These are phyloP conservation scores for Pterostichus niger DNA, from an alignment of 2,888 invertebrate species.

Conservation along the genomic window DNA sequence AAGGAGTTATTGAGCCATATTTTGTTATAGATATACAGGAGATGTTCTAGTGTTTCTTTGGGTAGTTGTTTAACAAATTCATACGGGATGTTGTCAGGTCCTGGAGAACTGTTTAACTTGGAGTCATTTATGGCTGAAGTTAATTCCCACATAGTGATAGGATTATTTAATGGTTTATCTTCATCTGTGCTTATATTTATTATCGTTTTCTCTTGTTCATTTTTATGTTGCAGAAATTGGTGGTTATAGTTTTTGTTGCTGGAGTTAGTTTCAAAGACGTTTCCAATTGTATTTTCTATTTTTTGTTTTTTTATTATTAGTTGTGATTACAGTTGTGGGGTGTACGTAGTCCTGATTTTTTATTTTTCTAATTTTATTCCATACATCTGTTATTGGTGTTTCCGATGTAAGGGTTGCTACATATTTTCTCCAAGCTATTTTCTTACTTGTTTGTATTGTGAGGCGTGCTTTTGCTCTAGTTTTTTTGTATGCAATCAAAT, in stretches of 20 bases:
- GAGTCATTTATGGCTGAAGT: neutral
- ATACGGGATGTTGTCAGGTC: too few relatives aligned
- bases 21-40: neutral
- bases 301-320: neutral
- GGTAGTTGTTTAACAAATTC: constrained; percentile 22
- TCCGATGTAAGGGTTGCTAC: neutral
- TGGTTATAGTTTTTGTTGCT: neutral
- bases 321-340: neutral
- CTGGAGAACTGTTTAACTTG: neutral
- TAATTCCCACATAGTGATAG: constrained; percentile 11
- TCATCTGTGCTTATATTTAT: constrained; percentile 8
- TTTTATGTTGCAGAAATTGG: neutral
- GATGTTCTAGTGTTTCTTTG: neutral
- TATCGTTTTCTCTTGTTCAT: neutral
- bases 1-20: neutral
- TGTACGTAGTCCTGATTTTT: neutral
- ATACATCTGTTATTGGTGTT: constrained; percentile 26
- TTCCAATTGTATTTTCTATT: constrained; percentile 4
- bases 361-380: constrained; percentile 51
- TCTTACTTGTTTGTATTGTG: constrained; percentile 33
- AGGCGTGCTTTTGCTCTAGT: neutral
- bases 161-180: neutral
- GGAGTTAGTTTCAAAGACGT: neutral
- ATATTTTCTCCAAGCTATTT: constrained; percentile 28
- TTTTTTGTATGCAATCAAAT: constrained; percentile 1